Evolutionary conservation across 2,888 invertebrate species (phyloP), one percentile per base, ranked within the genome.

Genomic region (Maniola hyperantus): DNA sequence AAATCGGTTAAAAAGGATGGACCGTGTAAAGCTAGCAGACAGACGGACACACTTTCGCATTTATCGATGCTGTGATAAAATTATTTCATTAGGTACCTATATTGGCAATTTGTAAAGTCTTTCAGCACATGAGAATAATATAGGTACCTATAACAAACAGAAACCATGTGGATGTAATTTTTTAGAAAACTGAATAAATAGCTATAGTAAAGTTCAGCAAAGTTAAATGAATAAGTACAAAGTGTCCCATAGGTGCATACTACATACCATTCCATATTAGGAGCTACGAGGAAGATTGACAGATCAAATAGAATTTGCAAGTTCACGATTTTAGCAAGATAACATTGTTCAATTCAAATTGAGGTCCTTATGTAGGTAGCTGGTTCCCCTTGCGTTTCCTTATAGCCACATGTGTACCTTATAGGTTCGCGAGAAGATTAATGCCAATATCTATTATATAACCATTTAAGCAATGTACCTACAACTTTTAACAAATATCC

Each of bases 241-340:
- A 65, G 61, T 62, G 46, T 59, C 61, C 50, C 59, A 54, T 39
- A 39, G 39, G 8, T 66, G 64, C 65, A 57, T 61, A 15, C 64
- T 66, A 66, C 65, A 57, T 61, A 15, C 64, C 66, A 64, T 61
- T 66, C 63, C 60, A 55, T 66, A 39, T 57, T 54, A 55, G 61
- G 59, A 64, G 51, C 20, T 57, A 51, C 57, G 39, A 20, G 20
- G 7, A 36, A 69, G 55, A 60, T 66, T 39, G 58, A 63, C 64
- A 34, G 54, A 64, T 63, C 57, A 61, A 55, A 54, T 11, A 46
- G 18, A 34, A 54, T 64, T 64, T 64, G 54, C 63, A 64, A 54
- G 55, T 64, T 54, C 53, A 11, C 42, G 63, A 63, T 55, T 55
- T 46, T 46, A 18, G 44, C 5, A 34, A 11, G 54, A 64, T 64